Conservation (phyloP, 2,888 invertebrate genomes). For the Perizoma flavofasciatum region DNA sequence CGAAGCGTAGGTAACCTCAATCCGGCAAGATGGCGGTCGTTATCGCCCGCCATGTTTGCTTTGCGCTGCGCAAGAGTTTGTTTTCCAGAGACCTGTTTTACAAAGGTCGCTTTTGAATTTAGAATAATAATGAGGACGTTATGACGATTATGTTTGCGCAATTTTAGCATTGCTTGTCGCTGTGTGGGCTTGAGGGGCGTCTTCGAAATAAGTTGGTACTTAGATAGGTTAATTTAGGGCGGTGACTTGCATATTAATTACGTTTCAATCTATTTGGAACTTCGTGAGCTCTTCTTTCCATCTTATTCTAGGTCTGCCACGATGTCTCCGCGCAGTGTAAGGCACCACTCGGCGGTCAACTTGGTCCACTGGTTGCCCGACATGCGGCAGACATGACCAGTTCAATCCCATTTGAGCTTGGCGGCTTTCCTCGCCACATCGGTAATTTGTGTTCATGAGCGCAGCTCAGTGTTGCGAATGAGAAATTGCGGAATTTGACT, state of each 20-base stretch:
- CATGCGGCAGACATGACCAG: no score
- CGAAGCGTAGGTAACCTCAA: conserved; percentile 74
- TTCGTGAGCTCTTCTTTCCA: no score
- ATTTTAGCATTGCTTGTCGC: conserved; percentile 39
- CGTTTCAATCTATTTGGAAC: not conserved
- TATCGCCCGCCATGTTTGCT: conserved; percentile 77
- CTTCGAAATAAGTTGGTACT: conserved; percentile 31
- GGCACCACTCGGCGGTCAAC: no score
- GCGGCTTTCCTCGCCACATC: no score
- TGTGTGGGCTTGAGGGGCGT: conserved; percentile 41
- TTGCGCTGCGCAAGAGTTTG: conserved; percentile 79
- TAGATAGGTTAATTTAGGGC: conserved; percentile 35
- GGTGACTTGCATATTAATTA: conserved; percentile 41
- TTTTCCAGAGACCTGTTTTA: conserved; percentile 75
- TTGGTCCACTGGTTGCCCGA: no score
- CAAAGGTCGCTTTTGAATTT: conserved; percentile 63
- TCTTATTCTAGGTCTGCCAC: no score
- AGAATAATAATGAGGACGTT: conserved; percentile 69
- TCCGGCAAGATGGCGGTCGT: conserved; percentile 75
- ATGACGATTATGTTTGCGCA: conserved; percentile 52
- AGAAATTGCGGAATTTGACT: no score
- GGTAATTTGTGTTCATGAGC: no score
- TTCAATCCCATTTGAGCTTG: no score
- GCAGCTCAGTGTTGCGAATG: no score
- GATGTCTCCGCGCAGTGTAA: no score